Evolutionary conservation across 2,113 vertebrate genomes (phyloP), one percentile per base, ranked within the genome.

Genomic region (Edolisoma coerulescens): DNA sequence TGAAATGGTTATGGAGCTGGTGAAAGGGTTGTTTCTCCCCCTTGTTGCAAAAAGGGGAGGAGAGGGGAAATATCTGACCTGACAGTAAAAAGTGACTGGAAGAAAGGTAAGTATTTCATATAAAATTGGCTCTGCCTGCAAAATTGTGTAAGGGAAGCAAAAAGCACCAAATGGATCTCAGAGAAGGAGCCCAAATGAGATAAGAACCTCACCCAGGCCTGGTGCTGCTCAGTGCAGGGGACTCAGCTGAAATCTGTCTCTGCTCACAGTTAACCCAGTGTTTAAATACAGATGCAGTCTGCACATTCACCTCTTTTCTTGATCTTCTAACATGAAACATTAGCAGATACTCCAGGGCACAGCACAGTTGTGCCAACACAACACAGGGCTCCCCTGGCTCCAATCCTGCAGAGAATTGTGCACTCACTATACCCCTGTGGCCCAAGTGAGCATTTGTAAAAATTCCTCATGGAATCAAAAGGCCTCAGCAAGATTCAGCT

Each of bases 1-100:
- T 97, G 92, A 96, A 98, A 98, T 97, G 96, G 98, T 98, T 97
- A 97, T 87, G 67, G 87, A 91, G 82, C 86, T 94, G 81, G 56
- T 81, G 78, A 78, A 83, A 95, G 69, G 85, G 33, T 26, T 88
- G 65, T 19, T 84, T 95, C 67, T 41, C 37, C 52, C 83, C 37
- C 44, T 61, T 78, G 59, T 39, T 88, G 56, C 64, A 93, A 90
- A 86, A 96, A 56, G 21, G 28, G 70, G 67, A 92, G 69, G 37
- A 84, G 27, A 84, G 53, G 41, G 50, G 45, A 86, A 86, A 85
- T 92, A 56, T 73, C 93, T 94, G 78, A 78, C 94, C 78, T 71
- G 84, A 68, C 54, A 81, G 61, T 70, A 92, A 94, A 90, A 87
- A 80, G 35, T 7, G 52, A 50, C 35, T 61, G 61, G 49, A 89